Evolutionary conservation across 2,888 invertebrate genomes (phyloP).

Genomic region (Nemurella pictetii): DNA sequence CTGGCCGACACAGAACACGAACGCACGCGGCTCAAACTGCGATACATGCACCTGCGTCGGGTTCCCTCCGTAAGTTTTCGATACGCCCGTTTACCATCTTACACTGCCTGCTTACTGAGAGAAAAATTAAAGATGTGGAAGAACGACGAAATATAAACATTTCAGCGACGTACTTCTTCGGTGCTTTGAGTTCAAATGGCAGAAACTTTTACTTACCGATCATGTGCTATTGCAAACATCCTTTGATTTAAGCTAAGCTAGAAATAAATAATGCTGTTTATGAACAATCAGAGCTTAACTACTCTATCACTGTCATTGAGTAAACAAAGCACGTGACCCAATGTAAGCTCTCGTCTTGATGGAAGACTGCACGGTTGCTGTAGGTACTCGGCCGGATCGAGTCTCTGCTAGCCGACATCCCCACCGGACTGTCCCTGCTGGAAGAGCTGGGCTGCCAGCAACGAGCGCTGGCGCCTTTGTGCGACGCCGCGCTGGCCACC

Average conservation of each 20-base stretch:
- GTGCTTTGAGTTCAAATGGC: no score
- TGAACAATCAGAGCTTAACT: no score
- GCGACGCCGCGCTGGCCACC: constrained; percentile 75
- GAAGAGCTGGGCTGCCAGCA: constrained; percentile 67
- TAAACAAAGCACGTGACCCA: no score
- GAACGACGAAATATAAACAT: no score
- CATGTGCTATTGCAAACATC: no score
- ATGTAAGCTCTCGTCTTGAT: no score
- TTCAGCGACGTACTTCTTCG: no score
- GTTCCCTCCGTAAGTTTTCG: constrained; percentile 61
- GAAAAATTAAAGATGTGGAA: no score
- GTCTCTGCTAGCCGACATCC: constrained; percentile 66
- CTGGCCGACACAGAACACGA: constrained; percentile 79
- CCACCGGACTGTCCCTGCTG: constrained; percentile 68
- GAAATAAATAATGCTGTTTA: no score
- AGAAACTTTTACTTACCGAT: no score
- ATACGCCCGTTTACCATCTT: not conserved
- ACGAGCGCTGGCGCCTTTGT: constrained; percentile 66
- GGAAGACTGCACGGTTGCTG: not conserved
- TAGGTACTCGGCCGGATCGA: constrained; percentile 12
- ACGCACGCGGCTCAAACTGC: constrained; percentile 72
- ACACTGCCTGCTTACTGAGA: not conserved
- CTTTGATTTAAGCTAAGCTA: no score
- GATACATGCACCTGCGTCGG: constrained; percentile 78
- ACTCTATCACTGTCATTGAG: no score